Conservation (phyloP, 2,113 vertebrate species). For the Sakesphorus luctuosus region DNA sequence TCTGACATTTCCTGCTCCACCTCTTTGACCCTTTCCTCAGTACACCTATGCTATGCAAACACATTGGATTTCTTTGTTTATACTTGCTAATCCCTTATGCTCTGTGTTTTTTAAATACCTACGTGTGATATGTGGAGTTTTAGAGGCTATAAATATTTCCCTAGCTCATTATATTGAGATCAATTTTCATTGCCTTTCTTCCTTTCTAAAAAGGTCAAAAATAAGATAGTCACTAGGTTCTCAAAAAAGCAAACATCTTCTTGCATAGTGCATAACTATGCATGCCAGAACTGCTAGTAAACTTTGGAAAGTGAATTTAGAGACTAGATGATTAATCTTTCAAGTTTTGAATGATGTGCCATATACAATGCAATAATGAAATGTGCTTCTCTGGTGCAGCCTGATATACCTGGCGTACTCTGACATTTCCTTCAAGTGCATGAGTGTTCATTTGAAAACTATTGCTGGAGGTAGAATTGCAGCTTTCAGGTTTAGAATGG, state of each 20-base stretch:
- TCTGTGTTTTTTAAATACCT: not conserved
- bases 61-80: not conserved
- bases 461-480: not conserved
- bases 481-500: not conserved
- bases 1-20: not conserved
- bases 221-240: not conserved
- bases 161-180: not conserved
- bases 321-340: not conserved
- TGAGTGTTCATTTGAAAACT: constrained; percentile 1
- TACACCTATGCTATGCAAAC: not conserved
- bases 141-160: not conserved
- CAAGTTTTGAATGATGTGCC: not conserved
- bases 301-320: not conserved
- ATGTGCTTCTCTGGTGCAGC: not conserved
- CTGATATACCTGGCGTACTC: not conserved
- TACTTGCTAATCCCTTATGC: not conserved
- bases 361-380: not conserved
- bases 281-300: not conserved
- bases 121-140: not conserved
- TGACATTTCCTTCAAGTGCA: constrained; percentile 38
- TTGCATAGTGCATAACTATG: not conserved
- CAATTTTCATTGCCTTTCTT: not conserved
- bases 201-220: not conserved
- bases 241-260: not conserved
- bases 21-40: not conserved